Percentiles rank a stretch among this genome's conserved stretches.
Conservation (phyloP, 2,113 vertebrate species). For the Chionomys nivalis region DNA sequence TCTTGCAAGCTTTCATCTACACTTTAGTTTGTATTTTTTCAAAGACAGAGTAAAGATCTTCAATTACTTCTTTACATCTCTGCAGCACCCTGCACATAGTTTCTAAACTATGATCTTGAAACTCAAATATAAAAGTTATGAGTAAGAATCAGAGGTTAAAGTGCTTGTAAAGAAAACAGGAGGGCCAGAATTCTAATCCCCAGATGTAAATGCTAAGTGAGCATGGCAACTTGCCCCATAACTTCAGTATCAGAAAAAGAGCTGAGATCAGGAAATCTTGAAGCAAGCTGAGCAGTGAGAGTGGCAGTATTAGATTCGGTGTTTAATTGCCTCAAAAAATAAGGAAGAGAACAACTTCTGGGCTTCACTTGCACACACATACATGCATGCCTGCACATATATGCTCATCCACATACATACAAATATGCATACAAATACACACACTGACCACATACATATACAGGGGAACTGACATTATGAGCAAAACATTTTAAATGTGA, state of each 20-base stretch:
- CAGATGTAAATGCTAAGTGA: neutral
- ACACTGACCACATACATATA: neutral
- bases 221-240: too few relatives aligned
- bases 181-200: too few relatives aligned
- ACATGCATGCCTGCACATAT: neutral
- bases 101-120: constrained; percentile 17
- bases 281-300: too few relatives aligned
- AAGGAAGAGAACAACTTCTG: neutral
- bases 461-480: neutral
- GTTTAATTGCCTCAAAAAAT: neutral
- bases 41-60: neutral
- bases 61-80: neutral
- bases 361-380: too few relatives aligned
- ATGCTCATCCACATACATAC: neutral
- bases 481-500: neutral
- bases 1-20: constrained; percentile 3
- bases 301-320: too few relatives aligned
- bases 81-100: neutral
- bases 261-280: neutral
- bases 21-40: neutral
- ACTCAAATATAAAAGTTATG: neutral
- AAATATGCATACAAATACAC: neutral
- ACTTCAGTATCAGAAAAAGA: neutral
- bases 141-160: neutral
- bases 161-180: neutral